Base-by-base conservation (phyloP, 2,888 invertebrate genomes). In the Tachina lurida region DNA sequence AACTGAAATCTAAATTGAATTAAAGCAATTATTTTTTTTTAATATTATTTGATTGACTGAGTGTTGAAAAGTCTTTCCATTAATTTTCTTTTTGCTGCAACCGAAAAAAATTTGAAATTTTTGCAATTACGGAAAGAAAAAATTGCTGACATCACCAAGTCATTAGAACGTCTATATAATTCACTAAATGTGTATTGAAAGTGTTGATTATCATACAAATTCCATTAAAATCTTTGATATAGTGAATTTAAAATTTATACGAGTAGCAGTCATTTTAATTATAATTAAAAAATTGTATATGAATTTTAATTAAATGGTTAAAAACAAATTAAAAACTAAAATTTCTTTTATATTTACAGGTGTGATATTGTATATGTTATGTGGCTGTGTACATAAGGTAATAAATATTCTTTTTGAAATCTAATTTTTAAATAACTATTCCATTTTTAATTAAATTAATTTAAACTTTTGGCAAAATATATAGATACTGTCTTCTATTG, bases 171-270 rank as follows among this genome's bases (percentile, higher is more conserved):
- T 13, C 22, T 19, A 12, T 56, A n/a, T 62, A 43, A 62, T 43
- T 17, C 10, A 19, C 4, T 9, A 17, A 62, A n/a, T 54, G 43
- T 39, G 8, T n/a, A 22, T 22, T 43, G 12, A 17, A 45, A 2
- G 22, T 10, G 19, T 3, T 45, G 22, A 45, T 63, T 45, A 63
- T 63, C 22, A 63, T 45, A 45, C 19, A 45, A 5, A 45, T 10
- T 45, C 13, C 63, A 63, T 47, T 22, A 63, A 63, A 45, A 2
- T 43, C 19, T 63, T 63, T 63, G 45, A 45, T 63, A 17, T 15
- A 5, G 12, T 41, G 43, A 43, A 19, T 31, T 54, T 54, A 17
- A 54, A 17, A n/a, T 31, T 22, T 41, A 43, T 10, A 60, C 1
- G 3, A 62, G 8, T 10, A 10, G 1, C 17, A 39, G 4, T 12